Evolutionary conservation across 2,888 invertebrate species (phyloP), one percentile per base, ranked within the genome.

Genomic region (Tribolium freemani): DNA sequence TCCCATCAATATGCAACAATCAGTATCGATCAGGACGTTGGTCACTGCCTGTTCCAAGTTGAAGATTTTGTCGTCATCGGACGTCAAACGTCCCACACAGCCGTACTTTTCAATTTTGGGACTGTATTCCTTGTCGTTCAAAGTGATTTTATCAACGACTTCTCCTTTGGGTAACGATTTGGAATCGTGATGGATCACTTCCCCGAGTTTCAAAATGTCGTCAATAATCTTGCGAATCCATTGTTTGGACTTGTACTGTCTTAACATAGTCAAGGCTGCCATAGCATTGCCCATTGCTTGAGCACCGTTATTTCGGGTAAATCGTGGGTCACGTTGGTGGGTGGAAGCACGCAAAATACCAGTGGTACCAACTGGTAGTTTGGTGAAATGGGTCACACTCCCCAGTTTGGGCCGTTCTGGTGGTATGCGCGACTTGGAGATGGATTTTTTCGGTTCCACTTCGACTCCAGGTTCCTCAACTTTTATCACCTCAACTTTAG

Each of bases 221-320:
- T 84, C 84, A 1, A 88, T 70, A 5, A 84, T 83, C 16, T 81
- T 81, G 1, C 81, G 81, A 1, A 86, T 83, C 88, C 88, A 88
- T 5, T 81, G 71, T 72, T 80, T 83, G 2, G 87, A 81, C 72
- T 84, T 86, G 57, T 80, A 72, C 1, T 83, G 69, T n/a, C 85
- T 78, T 1, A 87, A 76, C 84, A 86, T 86, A 0, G 84, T 80
- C 2, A 87, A 60, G 0, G 86, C 86, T 0, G 86, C 84, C 2
- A 87, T 71, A 0, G 86, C 85, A 70, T 85, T 84, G 0, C 84
- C 84, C 51, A 86, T 75, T 50, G 84, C 80, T 54, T 87, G 85
- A 44, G 83, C 78, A 3, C 84, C 85, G 46, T 79, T 68, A 48
- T 79, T 31, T 72, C 80, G 81, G 2, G 83, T 81, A 69, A 85